Evolutionary conservation across 2,797 vertebrate genomes (phyloP), one percentile per base, ranked within the genome.

Genomic region (Propithecus perrieri): DNA sequence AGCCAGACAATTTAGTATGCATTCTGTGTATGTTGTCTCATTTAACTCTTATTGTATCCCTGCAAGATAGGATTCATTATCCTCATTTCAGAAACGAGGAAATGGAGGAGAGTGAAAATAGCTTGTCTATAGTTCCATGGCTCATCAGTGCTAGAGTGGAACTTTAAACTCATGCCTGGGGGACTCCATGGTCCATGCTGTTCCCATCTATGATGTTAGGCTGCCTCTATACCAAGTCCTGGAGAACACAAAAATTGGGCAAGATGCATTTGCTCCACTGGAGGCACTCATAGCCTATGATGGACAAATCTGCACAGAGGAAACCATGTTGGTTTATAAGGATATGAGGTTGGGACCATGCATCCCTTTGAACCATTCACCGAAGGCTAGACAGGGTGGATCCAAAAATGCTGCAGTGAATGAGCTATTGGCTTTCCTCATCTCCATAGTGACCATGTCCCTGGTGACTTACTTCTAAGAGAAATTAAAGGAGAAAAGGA

Each of bases 381-480:
- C 26, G 53, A 89, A 85, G 74, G 48, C 33, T 55, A 4, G 30
- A 24, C 6, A 33, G 7, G 46, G 26, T 20, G 10, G 33, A 72
- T 30, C 33, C 14, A 67, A 57, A 94, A 81, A 86, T n/a, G 76
- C n/a, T 48, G 3, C 76, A 7, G 38, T 79, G 35, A 83, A 63
- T 78, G 81, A 90, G 33, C 46, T 33, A 67, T 90, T 91, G 46
- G 38, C 95, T 97, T 94, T 63, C 59, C 91, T 93, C 0, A 0
- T 72, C 89, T 95, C 94, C 93, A 93, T 85, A 22, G 41, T 83
- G 78, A 87, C 24, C 59, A 4, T 96, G 91, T 43, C 57, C 94
- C 74, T 95, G 61, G 59, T 97, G 87, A 96, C 96, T 96, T 92
- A 95, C 89, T 85, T 1, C 85, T n/a, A 93, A 95, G n/a, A 95